Evolutionary conservation across 2,797 vertebrate species (phyloP).

Genomic region (Strix occidentalis): DNA sequence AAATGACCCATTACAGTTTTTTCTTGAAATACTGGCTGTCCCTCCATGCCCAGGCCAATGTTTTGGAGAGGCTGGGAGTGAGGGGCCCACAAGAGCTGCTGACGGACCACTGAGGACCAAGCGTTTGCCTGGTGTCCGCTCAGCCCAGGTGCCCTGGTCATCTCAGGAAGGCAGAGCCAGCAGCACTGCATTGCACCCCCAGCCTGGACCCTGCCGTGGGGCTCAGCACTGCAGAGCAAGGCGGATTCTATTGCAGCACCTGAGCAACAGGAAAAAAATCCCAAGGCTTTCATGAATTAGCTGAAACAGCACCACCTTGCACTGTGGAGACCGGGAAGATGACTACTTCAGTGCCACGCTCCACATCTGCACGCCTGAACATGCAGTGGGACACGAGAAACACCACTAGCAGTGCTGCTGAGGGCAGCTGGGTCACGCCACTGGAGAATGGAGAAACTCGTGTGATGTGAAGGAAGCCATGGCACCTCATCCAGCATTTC

Average conservation of each 20-base stretch:
- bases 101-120: not conserved
- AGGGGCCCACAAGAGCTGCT: not conserved
- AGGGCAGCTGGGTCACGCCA: rapidly evolving
- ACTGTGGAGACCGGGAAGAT: not conserved
- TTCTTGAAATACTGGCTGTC: not conserved
- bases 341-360: rapidly evolving
- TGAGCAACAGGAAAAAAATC: not conserved
- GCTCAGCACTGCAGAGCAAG: not conserved
- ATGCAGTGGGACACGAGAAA: rapidly evolving
- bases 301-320: not conserved
- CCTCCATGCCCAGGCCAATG: not conserved
- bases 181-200: not conserved
- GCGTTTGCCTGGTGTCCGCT: rapidly evolving
- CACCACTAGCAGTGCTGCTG: rapidly evolving
- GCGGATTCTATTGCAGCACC: not conserved
- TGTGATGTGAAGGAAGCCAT: not conserved
- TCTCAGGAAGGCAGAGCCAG: not conserved
- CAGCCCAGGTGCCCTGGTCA: not conserved
- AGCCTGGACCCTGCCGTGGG: not conserved
- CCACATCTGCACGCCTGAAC: rapidly evolving
- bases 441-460: rapidly evolving
- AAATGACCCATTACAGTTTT: not conserved
- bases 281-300: not conserved
- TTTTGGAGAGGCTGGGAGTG: not conserved
- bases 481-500: not conserved